Base-by-base conservation (phyloP, 2,888 invertebrate species). In the Oscheius sp. region DNA sequence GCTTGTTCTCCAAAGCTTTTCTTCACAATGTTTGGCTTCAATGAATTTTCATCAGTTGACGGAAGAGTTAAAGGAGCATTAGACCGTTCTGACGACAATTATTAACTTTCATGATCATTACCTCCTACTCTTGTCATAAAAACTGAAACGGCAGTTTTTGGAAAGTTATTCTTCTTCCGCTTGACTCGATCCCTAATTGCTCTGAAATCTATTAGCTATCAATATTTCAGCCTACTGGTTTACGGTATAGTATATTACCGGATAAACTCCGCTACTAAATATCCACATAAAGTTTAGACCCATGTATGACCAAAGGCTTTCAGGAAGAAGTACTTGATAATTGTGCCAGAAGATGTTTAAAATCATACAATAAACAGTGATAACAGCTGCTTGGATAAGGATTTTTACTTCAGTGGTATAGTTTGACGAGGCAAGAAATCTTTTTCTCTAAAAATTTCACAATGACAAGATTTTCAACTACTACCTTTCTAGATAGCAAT, bases 271-370 rank as follows among this genome's bases (percentile, higher is more conserved):
- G 49, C 76, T 73, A 54, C 80, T 82, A 50, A 77, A 68, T 24
- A 82, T 81, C 82, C 82, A 82, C 81, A 82, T 81, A 36, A 81
- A 80, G 54, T 82, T 82, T 28, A 82, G 70, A 4, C 67, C 77
- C 22, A 69, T 70, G 57, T 78, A 81, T 22, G 78, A 75, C 68
- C 75, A 71, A 8, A 78, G 47, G 33, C 72, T 77, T 14, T 65
- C 63, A 0, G 81, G 81, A 1, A 81, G 69, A 41, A 81, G 65
- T 41, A 65, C 64, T 76, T 80, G 51, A n/a, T 62, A 62, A 65
- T 80, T 79, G 51, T 82, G 82, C 82, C 82, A 82, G 22, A 81
- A 66, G 20, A 78, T 71, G 57, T 81, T 82, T 32, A 81, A 50
- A 22, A 80, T 67, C 5, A 74, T 78, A 62, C 82, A 82, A 61